These are phyloP conservation scores for Platorchestia sp. DNA, from an alignment of 1,140 invertebrate genomes.

Conservation along the genomic window DNA sequence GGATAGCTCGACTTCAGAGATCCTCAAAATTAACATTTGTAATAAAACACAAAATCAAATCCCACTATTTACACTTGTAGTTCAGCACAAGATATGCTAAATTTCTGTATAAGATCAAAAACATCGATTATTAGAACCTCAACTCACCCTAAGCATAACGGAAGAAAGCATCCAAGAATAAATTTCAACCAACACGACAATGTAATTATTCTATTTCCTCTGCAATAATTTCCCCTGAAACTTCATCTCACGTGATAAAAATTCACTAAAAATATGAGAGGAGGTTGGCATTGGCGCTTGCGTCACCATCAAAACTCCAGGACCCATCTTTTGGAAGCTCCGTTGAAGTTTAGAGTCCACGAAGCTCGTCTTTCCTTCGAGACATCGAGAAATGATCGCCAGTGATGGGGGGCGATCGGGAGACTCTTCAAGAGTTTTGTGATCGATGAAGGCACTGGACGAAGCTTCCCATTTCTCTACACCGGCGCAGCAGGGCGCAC, in stretches of 20 bases:
- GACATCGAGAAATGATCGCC: neutral
- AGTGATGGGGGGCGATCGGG: neutral
- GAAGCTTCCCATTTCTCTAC: neutral
- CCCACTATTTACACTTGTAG: no score
- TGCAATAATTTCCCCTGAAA: neutral
- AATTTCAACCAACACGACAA: no score
- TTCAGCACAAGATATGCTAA: no score
- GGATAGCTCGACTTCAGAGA: no score
- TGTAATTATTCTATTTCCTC: neutral
- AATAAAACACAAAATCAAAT: no score
- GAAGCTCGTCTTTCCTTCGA: neutral
- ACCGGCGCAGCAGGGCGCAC: neutral
- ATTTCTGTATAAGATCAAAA: no score
- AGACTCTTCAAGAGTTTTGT: neutral
- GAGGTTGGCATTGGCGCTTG: neutral
- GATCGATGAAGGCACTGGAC: neutral
- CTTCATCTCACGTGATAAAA: neutral
- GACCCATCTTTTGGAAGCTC: neutral
- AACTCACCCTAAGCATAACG: no score
- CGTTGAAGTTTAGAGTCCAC: neutral
- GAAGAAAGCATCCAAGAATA: no score
- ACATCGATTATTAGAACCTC: no score
- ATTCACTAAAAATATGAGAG: neutral
- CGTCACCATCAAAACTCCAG: neutral
- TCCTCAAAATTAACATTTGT: no score